Conservation (phyloP, 1,140 invertebrate genomes). For the Neodiprion virginianus region DNA sequence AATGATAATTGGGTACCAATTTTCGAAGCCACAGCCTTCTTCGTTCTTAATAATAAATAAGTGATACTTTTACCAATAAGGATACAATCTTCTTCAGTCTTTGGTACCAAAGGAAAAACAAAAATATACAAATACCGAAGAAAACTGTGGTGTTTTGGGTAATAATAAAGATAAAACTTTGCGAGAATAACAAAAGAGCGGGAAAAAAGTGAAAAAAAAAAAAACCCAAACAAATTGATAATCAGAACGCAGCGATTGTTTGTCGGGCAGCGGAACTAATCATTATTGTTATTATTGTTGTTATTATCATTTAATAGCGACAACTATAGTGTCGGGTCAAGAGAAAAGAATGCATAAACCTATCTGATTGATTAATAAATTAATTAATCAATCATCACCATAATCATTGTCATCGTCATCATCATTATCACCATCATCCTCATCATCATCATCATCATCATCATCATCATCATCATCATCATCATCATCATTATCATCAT, state of each 20-base stretch:
- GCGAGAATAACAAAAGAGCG: not conserved
- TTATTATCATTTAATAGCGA: not conserved
- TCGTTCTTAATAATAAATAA: not conserved
- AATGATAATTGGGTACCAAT: conserved; percentile 25
- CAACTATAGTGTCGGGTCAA: conserved; percentile 45
- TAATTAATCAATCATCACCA: too few relatives aligned
- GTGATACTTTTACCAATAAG: not conserved
- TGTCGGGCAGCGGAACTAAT: conserved; percentile 51
- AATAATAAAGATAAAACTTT: too few relatives aligned
- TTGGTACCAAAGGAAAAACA: too few relatives aligned
- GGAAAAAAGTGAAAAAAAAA: conserved; percentile 34
- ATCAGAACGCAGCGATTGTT: conserved; percentile 26
- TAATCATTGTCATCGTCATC: conserved; percentile 33
- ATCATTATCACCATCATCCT: conserved; percentile 34
- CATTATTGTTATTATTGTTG: conserved; percentile 22
- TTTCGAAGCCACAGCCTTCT: conserved; percentile 40
- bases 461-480: conserved; percentile 18
- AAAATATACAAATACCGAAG: too few relatives aligned
- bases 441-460: conserved; percentile 30
- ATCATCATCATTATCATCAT: conserved; percentile 33
- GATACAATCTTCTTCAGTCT: not conserved
- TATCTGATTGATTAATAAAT: conserved; percentile 13
- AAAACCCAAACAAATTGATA: too few relatives aligned
- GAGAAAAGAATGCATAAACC: conserved; percentile 51
- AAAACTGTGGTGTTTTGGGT: too few relatives aligned